These are phyloP conservation scores for Linnaemya vulpina DNA, from an alignment of 2,888 invertebrate species.

Conservation along the genomic window DNA sequence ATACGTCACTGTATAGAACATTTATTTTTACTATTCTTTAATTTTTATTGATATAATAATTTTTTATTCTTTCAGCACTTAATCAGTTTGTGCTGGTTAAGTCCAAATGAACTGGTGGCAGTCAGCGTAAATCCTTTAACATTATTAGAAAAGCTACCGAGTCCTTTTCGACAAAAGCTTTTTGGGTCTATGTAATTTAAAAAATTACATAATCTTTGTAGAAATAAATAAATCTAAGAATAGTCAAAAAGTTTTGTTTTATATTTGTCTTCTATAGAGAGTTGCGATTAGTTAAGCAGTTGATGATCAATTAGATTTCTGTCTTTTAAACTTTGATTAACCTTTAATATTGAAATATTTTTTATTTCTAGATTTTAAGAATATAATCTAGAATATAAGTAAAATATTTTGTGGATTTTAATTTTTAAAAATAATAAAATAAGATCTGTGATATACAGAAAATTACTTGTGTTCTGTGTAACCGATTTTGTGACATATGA, in stretches of 20 bases:
- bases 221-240: constrained; percentile 46
- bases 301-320: background rate
- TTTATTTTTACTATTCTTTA: background rate
- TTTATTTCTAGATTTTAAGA: too few relatives aligned
- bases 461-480: too few relatives aligned
- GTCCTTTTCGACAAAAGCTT: constrained; percentile 86
- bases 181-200: constrained; percentile 56
- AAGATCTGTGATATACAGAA: too few relatives aligned
- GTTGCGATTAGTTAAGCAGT: background rate
- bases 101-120: constrained; percentile 88
- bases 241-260: constrained; percentile 16
- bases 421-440: too few relatives aligned
- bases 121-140: constrained; percentile 89
- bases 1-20: too few relatives aligned
- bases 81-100: constrained; percentile 88
- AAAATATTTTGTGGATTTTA: too few relatives aligned
- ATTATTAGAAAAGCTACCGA: constrained; percentile 88
- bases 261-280: background rate
- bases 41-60: background rate
- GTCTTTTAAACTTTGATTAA: too few relatives aligned
- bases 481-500: too few relatives aligned
- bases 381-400: too few relatives aligned
- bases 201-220: background rate
- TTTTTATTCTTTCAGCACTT: constrained; percentile 85
- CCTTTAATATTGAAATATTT: too few relatives aligned